phyloP scores from a whole-genome alignment of 2,113 vertebrate species.

The Bothrops jararaca region DNA sequence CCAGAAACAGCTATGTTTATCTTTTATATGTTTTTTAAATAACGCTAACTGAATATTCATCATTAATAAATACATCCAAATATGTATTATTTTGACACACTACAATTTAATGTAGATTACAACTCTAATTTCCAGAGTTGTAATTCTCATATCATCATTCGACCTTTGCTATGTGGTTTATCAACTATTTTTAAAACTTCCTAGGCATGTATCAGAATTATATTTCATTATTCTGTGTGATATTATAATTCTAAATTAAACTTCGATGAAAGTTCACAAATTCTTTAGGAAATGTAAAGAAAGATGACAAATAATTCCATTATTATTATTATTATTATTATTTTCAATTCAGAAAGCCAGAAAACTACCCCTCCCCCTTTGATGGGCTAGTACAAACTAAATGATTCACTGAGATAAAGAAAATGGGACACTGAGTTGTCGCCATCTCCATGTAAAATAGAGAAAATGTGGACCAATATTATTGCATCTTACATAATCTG shows the following conservation, averaged over 20 bases:
- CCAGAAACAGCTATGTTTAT: slow-evolving; percentile 36
- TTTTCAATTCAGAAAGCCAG: slow-evolving; percentile 27
- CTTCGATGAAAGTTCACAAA: background rate
- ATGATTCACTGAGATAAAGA: slow-evolving; percentile 31
- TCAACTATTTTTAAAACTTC: background rate
- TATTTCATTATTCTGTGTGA: background rate
- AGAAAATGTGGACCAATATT: background rate
- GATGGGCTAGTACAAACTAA: background rate
- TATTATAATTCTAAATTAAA: background rate
- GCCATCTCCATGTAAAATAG: background rate
- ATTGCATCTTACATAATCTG: background rate
- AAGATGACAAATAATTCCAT: background rate
- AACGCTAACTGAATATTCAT: slow-evolving; percentile 10
- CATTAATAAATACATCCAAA: slow-evolving; percentile 6
- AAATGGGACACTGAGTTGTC: background rate
- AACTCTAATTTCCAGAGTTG: background rate
- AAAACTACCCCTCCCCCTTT: slow-evolving; percentile 17
- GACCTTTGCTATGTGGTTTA: background rate
- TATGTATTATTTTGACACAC: slow-evolving; percentile 6
- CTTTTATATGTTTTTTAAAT: slow-evolving; percentile 9
- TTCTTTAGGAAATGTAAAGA: background rate
- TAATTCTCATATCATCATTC: slow-evolving; percentile 28
- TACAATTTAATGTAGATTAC: background rate
- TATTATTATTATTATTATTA: no score
- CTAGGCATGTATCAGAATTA: background rate